Percentiles rank a stretch among this genome's conserved stretches.
phyloP scores from a whole-genome alignment of 2,888 invertebrate species.

The Phengaris alcon region DNA sequence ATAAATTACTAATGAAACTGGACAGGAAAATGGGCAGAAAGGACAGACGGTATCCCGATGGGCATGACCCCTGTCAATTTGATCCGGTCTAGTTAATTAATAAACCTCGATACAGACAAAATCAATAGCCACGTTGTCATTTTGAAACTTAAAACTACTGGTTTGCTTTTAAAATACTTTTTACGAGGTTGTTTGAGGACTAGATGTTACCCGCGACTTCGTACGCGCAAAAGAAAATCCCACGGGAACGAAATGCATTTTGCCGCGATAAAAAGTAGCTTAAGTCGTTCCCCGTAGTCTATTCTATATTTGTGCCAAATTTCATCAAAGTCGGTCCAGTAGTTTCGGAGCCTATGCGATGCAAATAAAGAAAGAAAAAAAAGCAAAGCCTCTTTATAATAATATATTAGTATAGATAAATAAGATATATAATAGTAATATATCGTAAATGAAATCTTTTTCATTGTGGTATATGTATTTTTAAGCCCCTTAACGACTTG shows the following conservation, averaged over 20 bases:
- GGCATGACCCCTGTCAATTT: slow-evolving; percentile 6
- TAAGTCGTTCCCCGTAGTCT: too few species aligned
- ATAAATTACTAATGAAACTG: not conserved
- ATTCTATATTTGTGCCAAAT: too few species aligned
- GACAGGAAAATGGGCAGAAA: slow-evolving; percentile 2
- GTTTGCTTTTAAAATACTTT: not conserved
- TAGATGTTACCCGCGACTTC: too few species aligned
- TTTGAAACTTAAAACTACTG: not conserved
- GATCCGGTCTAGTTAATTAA: slow-evolving; percentile 13
- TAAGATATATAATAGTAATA: not conserved
- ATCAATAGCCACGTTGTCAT: not conserved
- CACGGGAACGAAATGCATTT: too few species aligned
- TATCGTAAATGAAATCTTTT: not conserved
- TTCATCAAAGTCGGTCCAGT: too few species aligned
- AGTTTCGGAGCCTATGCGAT: too few species aligned
- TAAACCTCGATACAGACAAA: not conserved
- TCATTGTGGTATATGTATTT: not conserved
- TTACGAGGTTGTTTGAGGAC: not conserved
- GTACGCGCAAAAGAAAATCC: too few species aligned
- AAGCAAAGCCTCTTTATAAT: too few species aligned
- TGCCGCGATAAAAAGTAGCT: too few species aligned
- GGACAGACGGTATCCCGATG: not conserved
- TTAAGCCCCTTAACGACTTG: too few species aligned
- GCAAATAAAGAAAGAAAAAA: too few species aligned
- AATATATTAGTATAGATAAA: too few species aligned